Percentiles rank a stretch among this genome's conserved stretches.
phyloP scores from a whole-genome alignment of 2,888 invertebrate genomes.

The Mimumesa dahlbomi region DNA sequence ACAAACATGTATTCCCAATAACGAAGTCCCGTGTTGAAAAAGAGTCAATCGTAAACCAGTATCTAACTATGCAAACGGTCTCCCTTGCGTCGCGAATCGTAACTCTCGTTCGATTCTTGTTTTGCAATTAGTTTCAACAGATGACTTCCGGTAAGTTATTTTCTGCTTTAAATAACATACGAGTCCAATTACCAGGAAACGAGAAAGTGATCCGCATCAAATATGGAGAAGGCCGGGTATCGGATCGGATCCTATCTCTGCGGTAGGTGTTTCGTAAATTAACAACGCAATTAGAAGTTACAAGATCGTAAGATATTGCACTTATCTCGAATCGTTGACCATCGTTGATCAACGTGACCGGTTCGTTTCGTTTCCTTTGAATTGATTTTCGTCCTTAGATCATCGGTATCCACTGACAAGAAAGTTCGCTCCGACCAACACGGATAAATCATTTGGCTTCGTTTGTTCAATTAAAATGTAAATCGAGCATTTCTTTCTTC shows the following conservation, averaged over 20 bases:
- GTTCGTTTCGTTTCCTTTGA: conserved; percentile 35
- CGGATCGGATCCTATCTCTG: neutral
- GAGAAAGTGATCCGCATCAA: too few species aligned
- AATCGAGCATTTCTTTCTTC: conserved; percentile 58
- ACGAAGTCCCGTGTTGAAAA: conserved; percentile 15
- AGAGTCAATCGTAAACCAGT: conserved; percentile 26
- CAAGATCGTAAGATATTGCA: conserved; percentile 12
- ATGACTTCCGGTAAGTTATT: conserved; percentile 41
- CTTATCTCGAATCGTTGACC: conserved; percentile 4
- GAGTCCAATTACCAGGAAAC: conserved; percentile 30
- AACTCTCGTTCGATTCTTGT: conserved; percentile 38
- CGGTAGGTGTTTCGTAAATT: conserved; percentile 42
- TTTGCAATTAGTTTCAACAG: conserved; percentile 44
- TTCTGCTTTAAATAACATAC: conserved; percentile 12
- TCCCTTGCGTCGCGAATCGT: conserved; percentile 23
- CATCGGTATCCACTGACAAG: conserved; percentile 44
- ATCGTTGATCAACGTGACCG: conserved; percentile 12
- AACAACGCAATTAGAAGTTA: conserved; percentile 60
- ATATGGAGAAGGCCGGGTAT: neutral
- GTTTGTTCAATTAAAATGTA: conserved; percentile 76
- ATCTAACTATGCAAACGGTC: conserved; percentile 16
- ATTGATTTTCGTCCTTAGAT: conserved; percentile 68
- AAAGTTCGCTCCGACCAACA: conserved; percentile 3
- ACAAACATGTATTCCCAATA: conserved; percentile 4
- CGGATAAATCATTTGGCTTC: conserved; percentile 64